Percentiles rank a stretch among this genome's conserved stretches.
Conservation (phyloP, 2,113 vertebrate species). For the Astatotilapia flaviijosephi region DNA sequence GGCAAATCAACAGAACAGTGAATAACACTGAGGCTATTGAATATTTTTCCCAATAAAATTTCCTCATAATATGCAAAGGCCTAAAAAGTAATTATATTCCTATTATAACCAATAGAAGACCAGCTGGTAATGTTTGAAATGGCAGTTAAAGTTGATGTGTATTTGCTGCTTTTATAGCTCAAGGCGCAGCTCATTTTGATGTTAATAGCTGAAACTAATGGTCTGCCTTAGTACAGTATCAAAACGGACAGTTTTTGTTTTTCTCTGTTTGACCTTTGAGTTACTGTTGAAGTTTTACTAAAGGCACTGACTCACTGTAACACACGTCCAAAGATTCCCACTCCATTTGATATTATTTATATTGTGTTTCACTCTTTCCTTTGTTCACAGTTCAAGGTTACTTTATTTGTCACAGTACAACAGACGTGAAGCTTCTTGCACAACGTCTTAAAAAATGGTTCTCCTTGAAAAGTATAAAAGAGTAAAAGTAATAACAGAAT, state of each 20-base stretch:
- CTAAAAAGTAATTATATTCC: not conserved
- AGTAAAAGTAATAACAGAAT: not conserved
- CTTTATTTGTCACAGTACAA: not conserved
- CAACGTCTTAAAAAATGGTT: not conserved
- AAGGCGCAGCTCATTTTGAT: not conserved
- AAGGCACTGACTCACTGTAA: not conserved
- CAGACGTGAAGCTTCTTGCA: not conserved
- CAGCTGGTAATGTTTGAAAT: not conserved
- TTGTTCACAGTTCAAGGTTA: not conserved
- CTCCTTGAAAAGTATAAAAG: not conserved
- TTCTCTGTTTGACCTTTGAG: not conserved
- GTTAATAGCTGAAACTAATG: not conserved
- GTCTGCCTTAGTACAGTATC: not conserved
- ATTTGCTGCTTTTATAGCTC: not conserved
- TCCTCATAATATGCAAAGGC: not conserved
- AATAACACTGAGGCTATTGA: not conserved
- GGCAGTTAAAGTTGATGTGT: not conserved
- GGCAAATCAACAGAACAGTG: not conserved
- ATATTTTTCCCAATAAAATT: not conserved
- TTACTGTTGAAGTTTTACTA: not conserved
- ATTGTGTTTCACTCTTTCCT: not conserved
- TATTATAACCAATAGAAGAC: not conserved
- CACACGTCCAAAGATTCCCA: not conserved
- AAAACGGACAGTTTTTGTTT: not conserved
- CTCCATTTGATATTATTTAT: not conserved